Evolutionary conservation across 2,113 vertebrate genomes (phyloP).

Genomic region (Gallinago undulata): DNA sequence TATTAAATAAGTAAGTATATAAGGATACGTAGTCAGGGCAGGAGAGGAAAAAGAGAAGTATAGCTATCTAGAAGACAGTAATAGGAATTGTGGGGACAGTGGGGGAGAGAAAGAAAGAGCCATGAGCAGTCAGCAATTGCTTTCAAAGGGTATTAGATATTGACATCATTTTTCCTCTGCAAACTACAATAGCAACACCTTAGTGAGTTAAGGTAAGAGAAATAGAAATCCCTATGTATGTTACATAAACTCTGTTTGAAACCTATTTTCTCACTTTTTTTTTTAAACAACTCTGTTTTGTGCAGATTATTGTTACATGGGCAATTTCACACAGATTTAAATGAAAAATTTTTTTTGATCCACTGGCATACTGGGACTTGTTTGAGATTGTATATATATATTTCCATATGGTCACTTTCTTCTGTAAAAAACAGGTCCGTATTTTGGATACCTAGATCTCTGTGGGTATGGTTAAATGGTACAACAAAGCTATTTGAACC

Average conservation of each 20-base stretch:
- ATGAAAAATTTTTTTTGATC: not conserved
- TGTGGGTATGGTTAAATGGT: not conserved
- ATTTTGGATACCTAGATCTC: not conserved
- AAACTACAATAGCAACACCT: not conserved
- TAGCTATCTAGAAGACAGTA: not conserved
- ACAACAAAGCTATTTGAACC: not conserved
- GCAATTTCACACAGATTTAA: not conserved
- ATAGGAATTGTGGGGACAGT: not conserved
- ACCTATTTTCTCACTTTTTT: not conserved
- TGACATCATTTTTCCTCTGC: not conserved
- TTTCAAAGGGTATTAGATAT: not conserved
- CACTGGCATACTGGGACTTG: not conserved
- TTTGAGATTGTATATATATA: not conserved
- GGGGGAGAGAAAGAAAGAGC: not conserved
- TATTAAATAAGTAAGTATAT: not conserved
- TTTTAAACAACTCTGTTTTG: not conserved
- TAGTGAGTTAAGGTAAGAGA: not conserved
- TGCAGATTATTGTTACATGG: not conserved
- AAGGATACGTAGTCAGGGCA: not conserved
- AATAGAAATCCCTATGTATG: not conserved
- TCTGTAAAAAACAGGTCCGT: not conserved
- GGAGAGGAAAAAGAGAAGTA: not conserved
- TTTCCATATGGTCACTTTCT: not conserved
- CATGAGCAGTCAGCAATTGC: not conserved
- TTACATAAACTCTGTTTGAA: not conserved